Conservation (phyloP, 2,797 vertebrate species). For the Mus spretus region DNA sequence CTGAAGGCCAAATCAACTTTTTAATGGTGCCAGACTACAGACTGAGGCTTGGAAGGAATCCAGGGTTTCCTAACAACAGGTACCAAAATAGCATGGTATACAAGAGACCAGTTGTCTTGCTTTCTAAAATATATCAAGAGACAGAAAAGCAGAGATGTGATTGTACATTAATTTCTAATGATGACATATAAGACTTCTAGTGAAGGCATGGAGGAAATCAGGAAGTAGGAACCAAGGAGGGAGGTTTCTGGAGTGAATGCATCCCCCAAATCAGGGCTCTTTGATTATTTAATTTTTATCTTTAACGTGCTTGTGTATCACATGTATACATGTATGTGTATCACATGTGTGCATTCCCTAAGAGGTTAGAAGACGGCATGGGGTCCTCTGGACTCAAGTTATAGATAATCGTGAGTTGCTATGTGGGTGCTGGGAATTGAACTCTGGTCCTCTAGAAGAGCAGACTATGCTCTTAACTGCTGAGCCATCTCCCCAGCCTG, state of each 20-base stretch:
- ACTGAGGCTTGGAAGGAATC: background rate
- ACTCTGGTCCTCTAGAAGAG: background rate
- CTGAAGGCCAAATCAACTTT: slow-evolving; percentile 8
- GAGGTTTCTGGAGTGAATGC: background rate
- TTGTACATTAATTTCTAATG: slow-evolving; percentile 15
- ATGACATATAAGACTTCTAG: slow-evolving; percentile 25
- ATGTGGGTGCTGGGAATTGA: background rate
- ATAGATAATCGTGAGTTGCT: background rate
- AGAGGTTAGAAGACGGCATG: background rate
- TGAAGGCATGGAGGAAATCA: background rate
- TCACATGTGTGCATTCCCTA: background rate
- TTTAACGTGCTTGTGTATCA: background rate
- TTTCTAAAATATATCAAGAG: slow-evolving; percentile 6
- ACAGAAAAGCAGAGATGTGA: slow-evolving; percentile 43
- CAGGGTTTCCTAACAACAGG: slow-evolving; percentile 10
- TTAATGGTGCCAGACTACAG: slow-evolving; percentile 11
- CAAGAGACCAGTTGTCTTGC: slow-evolving; percentile 24
- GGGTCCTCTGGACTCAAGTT: background rate
- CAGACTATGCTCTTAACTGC: background rate
- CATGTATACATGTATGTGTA: background rate
- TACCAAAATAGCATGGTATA: background rate
- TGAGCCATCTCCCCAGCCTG: background rate
- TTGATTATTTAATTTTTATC: background rate
- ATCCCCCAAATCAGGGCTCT: background rate
- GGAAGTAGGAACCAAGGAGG: background rate